Evolutionary conservation across 1,140 invertebrate species (phyloP), one percentile per base, ranked within the genome.

Genomic region (Limonius californicus): DNA sequence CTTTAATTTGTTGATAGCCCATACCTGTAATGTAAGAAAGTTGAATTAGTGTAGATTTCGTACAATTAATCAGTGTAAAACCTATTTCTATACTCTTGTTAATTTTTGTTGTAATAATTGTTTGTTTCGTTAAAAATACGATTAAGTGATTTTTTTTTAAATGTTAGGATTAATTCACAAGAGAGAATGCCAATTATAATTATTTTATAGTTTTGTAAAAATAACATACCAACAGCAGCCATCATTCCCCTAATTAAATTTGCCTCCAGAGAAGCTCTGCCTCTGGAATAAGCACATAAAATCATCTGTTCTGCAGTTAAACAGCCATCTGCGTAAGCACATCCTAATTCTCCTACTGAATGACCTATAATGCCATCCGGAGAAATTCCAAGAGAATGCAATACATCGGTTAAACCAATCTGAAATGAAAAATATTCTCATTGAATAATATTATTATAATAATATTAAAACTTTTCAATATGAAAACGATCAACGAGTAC

Each of bases 341-440:
- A 95, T 1, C 90, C 92, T n/a, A 93, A 74, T 77, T 93, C 90
- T 18, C 91, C 91, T 0, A 91, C 90, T n/a, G 92, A 94, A 74
- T 95, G 92, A 2, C 85, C 93, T 71, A 96, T 86, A 50, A 95
- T 89, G 32, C 88, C 90, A 77, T 95, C 90, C 2, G 87, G 85
- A 61, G 87, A 82, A 14, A 97, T 81, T 14, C 87, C 88, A 60
- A 95, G 65, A 1, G 79, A 75, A 42, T 76, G 82, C 20, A 97
- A 73, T 1, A 92, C 69, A 75, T 96, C 91, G 11, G 91, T 88
- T 12, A 97, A 78, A 20, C 85, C 93, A 65, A 96, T 88, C 83
- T 93, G 80, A 77, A 64, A 27, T 18, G 56, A 14, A 27, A 27
- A 3, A 27, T 27, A 27, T 27, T 27, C 9, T 27, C 9, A 27